Evolutionary conservation across 2,797 vertebrate genomes (phyloP), one percentile per base, ranked within the genome.

Genomic region (Perodicticus potto): DNA sequence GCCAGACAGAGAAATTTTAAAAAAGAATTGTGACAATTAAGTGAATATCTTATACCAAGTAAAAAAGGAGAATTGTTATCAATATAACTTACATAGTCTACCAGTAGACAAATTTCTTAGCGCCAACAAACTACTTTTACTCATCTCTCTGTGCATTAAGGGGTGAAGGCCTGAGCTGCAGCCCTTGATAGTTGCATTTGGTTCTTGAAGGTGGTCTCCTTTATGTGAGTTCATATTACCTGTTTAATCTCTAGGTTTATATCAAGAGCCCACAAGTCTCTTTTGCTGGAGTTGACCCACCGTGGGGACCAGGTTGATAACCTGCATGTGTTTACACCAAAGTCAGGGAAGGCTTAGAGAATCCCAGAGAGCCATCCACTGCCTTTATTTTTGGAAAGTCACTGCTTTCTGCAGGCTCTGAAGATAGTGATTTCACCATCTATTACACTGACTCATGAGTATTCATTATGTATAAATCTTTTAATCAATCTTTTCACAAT

Each of bases 401-500:
- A 45, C n/a, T 53, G 22, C 49, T 84, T 96, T 73, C 91, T 92
- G 49, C n/a, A 93, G 85, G 57, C 45, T 70, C 69, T 7, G 16
- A 65, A 22, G 65, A 27, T 29, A 53, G 17, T 10, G 37, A 92
- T 23, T 59, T 67, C 74, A 49, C 40, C 40, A 69, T 69, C 49
- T 86, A 34, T 94, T 93, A 74, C 3, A 65, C 43, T 55, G 37
- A 91, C 43, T 69, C 70, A 45, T 22, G 34, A 94, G 40, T 85
- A 94, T 70, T 93, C 34, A 61, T 72, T 70, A 72, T 67, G 23
- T 86, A 83, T 74, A 83, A 43, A 63, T 94, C 1, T 84, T 95
- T 91, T 72, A 55, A 84, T 82, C 77, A 27, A 89, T 84, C 40
- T 89, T 91, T 87, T 92, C 72, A 84, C 43, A 86, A 57, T 87